Percentiles rank a stretch among this genome's conserved stretches.
phyloP scores from a whole-genome alignment of 2,888 invertebrate genomes.

The Coenonympha arcania region DNA sequence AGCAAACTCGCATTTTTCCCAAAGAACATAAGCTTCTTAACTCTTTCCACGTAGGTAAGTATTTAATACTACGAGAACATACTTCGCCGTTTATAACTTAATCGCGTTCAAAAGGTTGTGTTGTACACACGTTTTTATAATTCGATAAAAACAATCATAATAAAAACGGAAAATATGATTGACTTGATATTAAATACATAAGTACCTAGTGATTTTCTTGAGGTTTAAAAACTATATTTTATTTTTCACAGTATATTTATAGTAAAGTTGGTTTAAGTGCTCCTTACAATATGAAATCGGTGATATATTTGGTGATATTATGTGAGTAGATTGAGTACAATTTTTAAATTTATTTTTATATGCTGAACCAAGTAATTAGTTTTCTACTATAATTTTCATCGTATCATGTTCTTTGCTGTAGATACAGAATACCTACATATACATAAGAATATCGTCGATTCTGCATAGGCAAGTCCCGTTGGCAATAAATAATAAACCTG shows the following conservation, averaged over 20 bases:
- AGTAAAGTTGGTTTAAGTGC: not conserved
- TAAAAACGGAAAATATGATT: not conserved
- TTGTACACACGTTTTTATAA: constrained; percentile 1
- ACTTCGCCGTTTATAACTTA: not conserved
- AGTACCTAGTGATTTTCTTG: not conserved
- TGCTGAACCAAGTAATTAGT: too few species aligned
- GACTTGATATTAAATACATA: not conserved
- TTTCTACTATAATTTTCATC: too few species aligned
- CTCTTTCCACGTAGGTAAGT: not conserved
- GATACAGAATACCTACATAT: too few species aligned
- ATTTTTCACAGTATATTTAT: not conserved
- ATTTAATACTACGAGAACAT: too few species aligned
- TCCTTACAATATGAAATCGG: not conserved
- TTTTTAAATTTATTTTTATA: not conserved
- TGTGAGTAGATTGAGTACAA: constrained; percentile 1
- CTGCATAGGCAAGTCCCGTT: too few species aligned
- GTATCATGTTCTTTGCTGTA: too few species aligned
- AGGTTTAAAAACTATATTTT: not conserved
- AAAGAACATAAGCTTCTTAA: constrained; percentile 8
- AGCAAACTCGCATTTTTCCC: constrained; percentile 2
- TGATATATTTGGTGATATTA: not conserved
- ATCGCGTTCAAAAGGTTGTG: not conserved
- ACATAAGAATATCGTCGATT: too few species aligned
- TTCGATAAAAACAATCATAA: not conserved
- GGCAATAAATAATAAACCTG: too few species aligned